Conservation (phyloP, 2,888 invertebrate species). For the Notodonta ziczac region DNA sequence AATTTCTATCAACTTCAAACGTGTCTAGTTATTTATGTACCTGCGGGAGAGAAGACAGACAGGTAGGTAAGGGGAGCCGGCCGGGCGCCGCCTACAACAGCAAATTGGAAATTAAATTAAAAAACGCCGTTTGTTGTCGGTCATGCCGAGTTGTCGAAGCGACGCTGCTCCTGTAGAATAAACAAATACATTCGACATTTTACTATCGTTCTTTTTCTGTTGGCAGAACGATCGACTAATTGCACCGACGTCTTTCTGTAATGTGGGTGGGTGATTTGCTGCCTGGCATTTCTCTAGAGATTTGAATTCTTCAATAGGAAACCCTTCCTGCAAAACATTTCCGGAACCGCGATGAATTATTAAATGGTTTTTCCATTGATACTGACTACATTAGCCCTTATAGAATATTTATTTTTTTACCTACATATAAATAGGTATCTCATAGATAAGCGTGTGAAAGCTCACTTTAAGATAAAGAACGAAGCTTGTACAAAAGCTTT, state of each 20-base stretch:
- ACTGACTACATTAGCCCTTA: too few relatives aligned
- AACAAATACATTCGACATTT: slow-evolving; percentile 52
- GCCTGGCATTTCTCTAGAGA: slow-evolving; percentile 27
- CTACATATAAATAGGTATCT: too few relatives aligned
- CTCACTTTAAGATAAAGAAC: too few relatives aligned
- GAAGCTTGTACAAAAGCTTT: too few relatives aligned
- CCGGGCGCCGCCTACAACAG: slow-evolving; percentile 30
- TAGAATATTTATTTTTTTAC: too few relatives aligned
- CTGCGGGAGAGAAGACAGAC: slow-evolving; percentile 6
- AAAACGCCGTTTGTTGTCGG: slow-evolving; percentile 47
- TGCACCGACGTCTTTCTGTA: slow-evolving; percentile 41
- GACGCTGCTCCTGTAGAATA: slow-evolving; percentile 40
- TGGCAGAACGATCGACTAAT: slow-evolving; percentile 43
- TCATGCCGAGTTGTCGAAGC: slow-evolving; percentile 37
- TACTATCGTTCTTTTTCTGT: slow-evolving; percentile 34
- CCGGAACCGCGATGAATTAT: too few relatives aligned
- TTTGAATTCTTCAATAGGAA: slow-evolving; percentile 22
- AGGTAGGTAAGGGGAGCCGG: slow-evolving; percentile 37
- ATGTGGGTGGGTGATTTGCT: neutral
- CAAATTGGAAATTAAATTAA: slow-evolving; percentile 61
- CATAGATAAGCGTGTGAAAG: too few relatives aligned
- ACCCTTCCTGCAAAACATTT: too few relatives aligned
- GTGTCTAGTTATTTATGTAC: slow-evolving; percentile 38
- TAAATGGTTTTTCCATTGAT: too few relatives aligned
- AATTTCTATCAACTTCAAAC: slow-evolving; percentile 32